These are phyloP conservation scores for Erebia aethiops DNA, from an alignment of 2,888 invertebrate species.

Conservation along the genomic window DNA sequence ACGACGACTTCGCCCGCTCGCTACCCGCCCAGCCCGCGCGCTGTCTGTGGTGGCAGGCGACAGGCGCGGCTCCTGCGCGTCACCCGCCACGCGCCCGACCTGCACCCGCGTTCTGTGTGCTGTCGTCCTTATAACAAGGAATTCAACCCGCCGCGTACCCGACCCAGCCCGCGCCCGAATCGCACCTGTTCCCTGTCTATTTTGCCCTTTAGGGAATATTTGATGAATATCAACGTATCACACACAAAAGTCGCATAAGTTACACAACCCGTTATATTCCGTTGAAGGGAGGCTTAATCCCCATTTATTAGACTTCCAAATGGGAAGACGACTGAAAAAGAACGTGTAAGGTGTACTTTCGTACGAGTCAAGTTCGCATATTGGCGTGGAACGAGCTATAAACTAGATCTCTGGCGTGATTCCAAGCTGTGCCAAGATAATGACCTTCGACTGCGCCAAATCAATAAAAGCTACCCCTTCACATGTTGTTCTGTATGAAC, in stretches of 20 bases:
- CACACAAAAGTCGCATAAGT: neutral
- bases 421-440: constrained; percentile 17
- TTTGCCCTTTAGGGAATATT: too few species aligned
- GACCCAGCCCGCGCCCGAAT: too few species aligned
- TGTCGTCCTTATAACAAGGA: too few species aligned
- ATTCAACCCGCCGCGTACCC: too few species aligned
- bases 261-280: constrained; percentile 1
- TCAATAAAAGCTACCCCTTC: constrained; percentile 17
- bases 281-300: neutral
- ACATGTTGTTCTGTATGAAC: neutral
- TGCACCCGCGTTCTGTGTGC: too few species aligned
- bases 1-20: too few species aligned
- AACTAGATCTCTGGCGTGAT: constrained; percentile 10
- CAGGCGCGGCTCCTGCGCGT: too few species aligned
- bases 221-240: neutral
- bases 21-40: too few species aligned
- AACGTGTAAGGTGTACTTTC: constrained; percentile 16
- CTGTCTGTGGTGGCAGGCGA: too few species aligned
- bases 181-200: too few species aligned
- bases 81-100: too few species aligned
- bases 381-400: constrained; percentile 15
- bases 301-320: constrained; percentile 13
- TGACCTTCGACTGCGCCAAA: constrained; percentile 17
- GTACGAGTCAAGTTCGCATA: constrained; percentile 16
- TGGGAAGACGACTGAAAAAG: constrained; percentile 9